These are phyloP conservation scores for Actinia equina DNA, from an alignment of 64 coral and sea anemone genomes.

Conservation along the genomic window DNA sequence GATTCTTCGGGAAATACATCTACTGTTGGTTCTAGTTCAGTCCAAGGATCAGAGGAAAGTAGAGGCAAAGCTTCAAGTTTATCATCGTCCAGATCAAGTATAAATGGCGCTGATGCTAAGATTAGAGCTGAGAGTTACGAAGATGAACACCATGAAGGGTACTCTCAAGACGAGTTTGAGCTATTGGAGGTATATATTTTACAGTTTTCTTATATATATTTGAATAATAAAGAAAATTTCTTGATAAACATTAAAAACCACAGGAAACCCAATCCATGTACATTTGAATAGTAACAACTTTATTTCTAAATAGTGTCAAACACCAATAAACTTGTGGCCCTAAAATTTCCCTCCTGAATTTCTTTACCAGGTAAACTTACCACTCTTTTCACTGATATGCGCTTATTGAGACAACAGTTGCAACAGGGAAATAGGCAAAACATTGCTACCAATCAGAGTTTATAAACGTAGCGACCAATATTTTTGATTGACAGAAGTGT, in stretches of 20 bases:
- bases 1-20: background rate
- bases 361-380: background rate
- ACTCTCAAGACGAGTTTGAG: conserved; percentile 6
- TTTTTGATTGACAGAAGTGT: too few relatives aligned
- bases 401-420: too few relatives aligned
- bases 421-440: too few relatives aligned
- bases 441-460: background rate
- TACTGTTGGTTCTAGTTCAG: background rate
- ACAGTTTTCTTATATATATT: background rate
- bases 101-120: background rate
- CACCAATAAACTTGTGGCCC: too few relatives aligned
- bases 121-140: background rate
- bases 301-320: too few relatives aligned
- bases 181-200: background rate
- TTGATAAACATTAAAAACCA: background rate
- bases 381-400: too few relatives aligned
- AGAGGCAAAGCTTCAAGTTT: background rate
- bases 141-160: background rate
- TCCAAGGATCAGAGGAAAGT: background rate
- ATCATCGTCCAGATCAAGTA: background rate
- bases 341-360: conserved; percentile 2
- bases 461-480: too few relatives aligned
- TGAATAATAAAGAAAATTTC: background rate
- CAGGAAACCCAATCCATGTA: background rate
- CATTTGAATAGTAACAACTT: background rate